phyloP scores from a whole-genome alignment of 92 coral and sea anemone genomes.

The Epizoanthus illoricatus region DNA sequence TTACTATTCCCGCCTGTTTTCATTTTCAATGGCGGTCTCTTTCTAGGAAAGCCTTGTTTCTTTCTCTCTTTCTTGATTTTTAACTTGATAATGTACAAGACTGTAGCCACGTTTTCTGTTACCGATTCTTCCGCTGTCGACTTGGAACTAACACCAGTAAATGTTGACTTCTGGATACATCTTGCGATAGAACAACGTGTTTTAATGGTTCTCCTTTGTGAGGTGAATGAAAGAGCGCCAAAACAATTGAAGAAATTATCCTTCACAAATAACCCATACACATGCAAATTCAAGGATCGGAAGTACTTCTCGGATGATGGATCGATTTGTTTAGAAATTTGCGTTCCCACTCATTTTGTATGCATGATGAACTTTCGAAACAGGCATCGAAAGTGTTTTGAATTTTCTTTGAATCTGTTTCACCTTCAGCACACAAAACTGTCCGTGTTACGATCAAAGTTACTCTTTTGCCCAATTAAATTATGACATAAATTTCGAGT shows the following conservation, averaged over 20 bases:
- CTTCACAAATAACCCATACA: background rate
- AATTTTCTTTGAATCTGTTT: too few species aligned
- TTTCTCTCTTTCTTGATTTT: background rate
- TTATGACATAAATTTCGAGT: too few species aligned
- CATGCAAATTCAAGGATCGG: constrained; percentile 7
- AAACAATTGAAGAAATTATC: constrained; percentile 4
- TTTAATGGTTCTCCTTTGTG: background rate
- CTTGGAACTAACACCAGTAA: background rate
- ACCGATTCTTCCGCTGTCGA: background rate
- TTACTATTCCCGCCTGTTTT: background rate
- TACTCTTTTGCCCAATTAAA: too few species aligned
- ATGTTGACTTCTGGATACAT: background rate
- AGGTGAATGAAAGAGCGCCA: background rate
- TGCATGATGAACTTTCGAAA: background rate
- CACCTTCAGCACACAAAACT: too few species aligned
- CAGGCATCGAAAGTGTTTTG: too few species aligned
- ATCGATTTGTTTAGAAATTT: background rate
- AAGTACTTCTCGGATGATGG: background rate
- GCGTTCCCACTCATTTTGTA: background rate
- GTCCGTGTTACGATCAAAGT: too few species aligned
- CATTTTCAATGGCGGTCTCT: background rate
- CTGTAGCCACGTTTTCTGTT: background rate
- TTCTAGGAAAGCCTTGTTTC: too few species aligned
- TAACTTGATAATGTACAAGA: background rate
- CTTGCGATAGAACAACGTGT: constrained; percentile 4